Evolutionary conservation across 1,140 invertebrate species (phyloP), one percentile per base, ranked within the genome.

Genomic region (Cryptotermes secundus): DNA sequence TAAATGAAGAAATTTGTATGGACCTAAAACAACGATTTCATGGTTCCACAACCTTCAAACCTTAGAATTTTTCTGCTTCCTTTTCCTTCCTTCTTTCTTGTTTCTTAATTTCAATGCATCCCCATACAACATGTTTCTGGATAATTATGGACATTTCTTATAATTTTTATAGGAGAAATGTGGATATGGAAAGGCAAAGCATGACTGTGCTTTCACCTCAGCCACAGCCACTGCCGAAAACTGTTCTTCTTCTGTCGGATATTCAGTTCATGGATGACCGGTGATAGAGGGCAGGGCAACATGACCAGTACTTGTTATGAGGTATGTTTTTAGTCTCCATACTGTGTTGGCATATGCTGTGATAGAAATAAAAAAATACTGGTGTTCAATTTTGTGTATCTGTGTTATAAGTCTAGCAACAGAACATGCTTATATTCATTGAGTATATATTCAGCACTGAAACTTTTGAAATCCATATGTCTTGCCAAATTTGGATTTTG

Each of bases 121-220:
- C 31, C 26, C 31, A 16, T n/a, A 31, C 34, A 22, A 42, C 36
- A 0, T 80, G 3, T 80, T 34, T 26, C 3, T 45, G 36, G 24
- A 26, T 36, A 81, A 16, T 49, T 49, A 19, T 49, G 22, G 31
- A 34, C 14, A 35, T 83, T 35, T 35, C 1, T 83, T 59, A 82
- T 85, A 85, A 88, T 86, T 87, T 88, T 90, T 93, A 84, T 91
- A 98, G 97, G 0, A 98, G 97, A 10, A 95, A 95, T 85, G 95
- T 99, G 36, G 97, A 99, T 89, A 93, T 94, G 86, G 97, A 98
- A 79, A 92, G 95, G 84, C 95, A 97, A 89, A 93, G 92, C 1
- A 91, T 99, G 80, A 99, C 97, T 82, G 92, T 99, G 6, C 90
- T 99, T 19, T 98, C 97, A 2, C 98, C 98, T 16, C 96, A 98